Evolutionary conservation across 2,888 invertebrate species (phyloP), one percentile per base, ranked within the genome.

Genomic region (Callyntrura guangdongensis): DNA sequence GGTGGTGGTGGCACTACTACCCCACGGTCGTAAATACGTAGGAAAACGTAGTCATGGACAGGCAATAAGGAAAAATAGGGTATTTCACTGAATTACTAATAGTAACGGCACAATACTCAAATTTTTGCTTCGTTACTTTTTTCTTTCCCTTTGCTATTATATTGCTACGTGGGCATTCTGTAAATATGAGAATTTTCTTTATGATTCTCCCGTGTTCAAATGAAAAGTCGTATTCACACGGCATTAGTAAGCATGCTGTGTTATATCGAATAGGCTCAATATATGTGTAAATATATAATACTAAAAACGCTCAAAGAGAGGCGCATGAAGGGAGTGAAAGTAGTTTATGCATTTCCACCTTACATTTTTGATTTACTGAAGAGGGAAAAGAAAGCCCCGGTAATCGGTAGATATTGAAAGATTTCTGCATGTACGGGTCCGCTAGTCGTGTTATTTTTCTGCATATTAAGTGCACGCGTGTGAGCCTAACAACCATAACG

Each of bases 21-120:
- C 53, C 14, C 77, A 56, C 53, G 77, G 77, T 77, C 53, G 49
- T 77, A 77, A 72, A 72, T 72, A 72, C 5, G 72, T 36, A 36
- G 36, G 69, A 27, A 72, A 72, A 27, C 27, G 56, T 14, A 81
- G 59, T 17, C 11, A 53, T 53, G 77, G 53, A 81, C 81, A 81
- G 17, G 61, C 36, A 81, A 81, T 81, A 59, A n/a, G 72, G 45
- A 20, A 20, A 61, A 67, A 67, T 22, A 25, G 67, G 67, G 67
- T 83, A 67, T 83, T 83, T 83, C 67, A 61, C 67, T 25, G 67
- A 67, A 83, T 83, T 83, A 22, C 83, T 22, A 14, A n/a, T 69
- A 27, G 72, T 72, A 36, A 36, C 36, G n/a, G 45, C n/a, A 47
- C 36, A 72, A 72, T 17, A 67, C 14, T 45, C 11, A 45, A 25